Evolutionary conservation across 2,888 invertebrate species (phyloP).

Genomic region (Oxyscelio sp.): DNA sequence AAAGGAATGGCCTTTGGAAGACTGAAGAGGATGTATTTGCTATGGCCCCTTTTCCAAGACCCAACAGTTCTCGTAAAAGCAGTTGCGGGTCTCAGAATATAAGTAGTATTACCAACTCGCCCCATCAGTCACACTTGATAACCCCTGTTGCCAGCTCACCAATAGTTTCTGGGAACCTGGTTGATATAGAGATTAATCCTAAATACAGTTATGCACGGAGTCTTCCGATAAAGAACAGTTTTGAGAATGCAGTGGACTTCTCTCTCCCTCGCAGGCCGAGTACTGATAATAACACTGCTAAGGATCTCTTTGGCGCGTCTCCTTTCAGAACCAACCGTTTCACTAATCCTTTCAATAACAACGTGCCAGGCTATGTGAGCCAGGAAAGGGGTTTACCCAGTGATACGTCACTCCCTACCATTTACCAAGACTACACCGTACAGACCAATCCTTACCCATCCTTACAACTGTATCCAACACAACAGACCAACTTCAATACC

Average conservation of each 20-base stretch:
- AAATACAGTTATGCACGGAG: constrained; percentile 55
- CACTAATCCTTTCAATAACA: constrained; percentile 85
- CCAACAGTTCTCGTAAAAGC: constrained; percentile 81
- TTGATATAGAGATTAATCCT: constrained; percentile 77
- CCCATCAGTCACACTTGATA: constrained; percentile 76
- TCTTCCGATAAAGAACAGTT: constrained; percentile 44
- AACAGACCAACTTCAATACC: constrained; percentile 53
- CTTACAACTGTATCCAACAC: constrained; percentile 52
- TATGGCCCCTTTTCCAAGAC: constrained; percentile 91
- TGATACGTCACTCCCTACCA: constrained; percentile 41
- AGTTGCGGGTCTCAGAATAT: constrained; percentile 74
- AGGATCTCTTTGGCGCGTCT: constrained; percentile 88
- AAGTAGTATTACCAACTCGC: constrained; percentile 74
- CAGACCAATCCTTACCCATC: constrained; percentile 62
- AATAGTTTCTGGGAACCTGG: constrained; percentile 77
- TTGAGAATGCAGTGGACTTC: constrained; percentile 48
- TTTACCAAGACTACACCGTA: constrained; percentile 59
- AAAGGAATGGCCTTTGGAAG: constrained; percentile 80
- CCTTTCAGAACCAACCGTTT: constrained; percentile 85
- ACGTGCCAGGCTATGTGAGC: constrained; percentile 51
- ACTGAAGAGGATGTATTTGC: constrained; percentile 91
- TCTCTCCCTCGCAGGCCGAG: constrained; percentile 32
- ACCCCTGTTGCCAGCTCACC: constrained; percentile 79
- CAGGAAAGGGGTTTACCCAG: constrained; percentile 12
- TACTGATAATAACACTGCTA: constrained; percentile 59